These are phyloP conservation scores for Falco peregrinus DNA, from an alignment of 2,797 vertebrate species.

Conservation along the genomic window DNA sequence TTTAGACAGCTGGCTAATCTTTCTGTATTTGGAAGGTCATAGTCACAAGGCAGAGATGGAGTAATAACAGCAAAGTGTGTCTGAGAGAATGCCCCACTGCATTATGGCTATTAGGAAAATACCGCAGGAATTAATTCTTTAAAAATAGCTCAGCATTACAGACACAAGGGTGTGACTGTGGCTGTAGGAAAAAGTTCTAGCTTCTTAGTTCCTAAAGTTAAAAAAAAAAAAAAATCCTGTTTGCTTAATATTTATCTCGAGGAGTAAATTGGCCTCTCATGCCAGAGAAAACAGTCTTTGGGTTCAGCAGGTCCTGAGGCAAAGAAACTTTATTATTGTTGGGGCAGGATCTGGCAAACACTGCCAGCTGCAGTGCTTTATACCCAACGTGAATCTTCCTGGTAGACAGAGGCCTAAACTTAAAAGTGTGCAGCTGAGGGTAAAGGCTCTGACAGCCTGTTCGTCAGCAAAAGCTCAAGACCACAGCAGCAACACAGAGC, in stretches of 20 bases:
- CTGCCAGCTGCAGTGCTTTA: conserved; percentile 20
- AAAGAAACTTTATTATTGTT: conserved; percentile 43
- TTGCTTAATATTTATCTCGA: conserved; percentile 17
- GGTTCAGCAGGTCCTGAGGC: conserved; percentile 45
- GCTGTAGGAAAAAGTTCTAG: conserved; percentile 35
- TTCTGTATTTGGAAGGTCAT: conserved; percentile 42
- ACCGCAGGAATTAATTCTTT: conserved; percentile 44
- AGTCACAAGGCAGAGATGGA: background rate
- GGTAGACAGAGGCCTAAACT: background rate
- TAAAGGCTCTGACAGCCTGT: background rate
- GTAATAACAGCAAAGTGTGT: conserved; percentile 42
- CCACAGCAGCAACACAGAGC: background rate
- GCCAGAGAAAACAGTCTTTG: conserved; percentile 56
- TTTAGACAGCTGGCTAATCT: conserved; percentile 65
- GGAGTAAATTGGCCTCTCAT: conserved; percentile 6
- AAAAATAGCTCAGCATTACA: conserved; percentile 37
- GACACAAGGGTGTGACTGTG: conserved; percentile 2
- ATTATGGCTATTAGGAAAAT: conserved; percentile 59
- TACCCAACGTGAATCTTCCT: background rate
- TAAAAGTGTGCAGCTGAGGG: background rate
- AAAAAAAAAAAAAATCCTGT: background rate
- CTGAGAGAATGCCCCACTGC: conserved; percentile 18
- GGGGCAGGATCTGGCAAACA: background rate
- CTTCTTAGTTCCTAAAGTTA: background rate
- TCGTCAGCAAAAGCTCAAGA: background rate